Percentiles rank a stretch among this genome's conserved stretches.
Evolutionary conservation across 1,140 invertebrate genomes (phyloP).

Genomic region (Trinorchestia longiramus): DNA sequence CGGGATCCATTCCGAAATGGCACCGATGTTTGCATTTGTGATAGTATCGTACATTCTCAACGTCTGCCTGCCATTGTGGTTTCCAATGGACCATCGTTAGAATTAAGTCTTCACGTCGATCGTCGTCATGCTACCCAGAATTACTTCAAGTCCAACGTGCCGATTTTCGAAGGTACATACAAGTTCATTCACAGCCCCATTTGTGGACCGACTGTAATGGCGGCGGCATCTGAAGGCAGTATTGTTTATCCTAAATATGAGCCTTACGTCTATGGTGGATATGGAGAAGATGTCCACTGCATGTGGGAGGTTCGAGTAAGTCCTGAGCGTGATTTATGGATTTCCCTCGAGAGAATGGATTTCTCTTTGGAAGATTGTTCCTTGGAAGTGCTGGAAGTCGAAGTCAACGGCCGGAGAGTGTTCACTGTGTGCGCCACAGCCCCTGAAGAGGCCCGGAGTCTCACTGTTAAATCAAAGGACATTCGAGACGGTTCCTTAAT

Average conservation of each 20-base stretch:
- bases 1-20: constrained; percentile 65
- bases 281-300: constrained; percentile 83
- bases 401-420: constrained; percentile 59
- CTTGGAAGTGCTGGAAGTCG: constrained; percentile 63
- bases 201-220: constrained; percentile 84
- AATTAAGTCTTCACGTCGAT: constrained; percentile 84
- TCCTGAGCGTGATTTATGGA: constrained; percentile 83
- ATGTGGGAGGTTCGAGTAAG: constrained; percentile 87
- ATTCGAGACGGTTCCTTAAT: constrained; percentile 72
- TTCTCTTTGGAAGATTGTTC: constrained; percentile 74
- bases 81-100: constrained; percentile 81
- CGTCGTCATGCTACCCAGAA: constrained; percentile 83
- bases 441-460: constrained; percentile 69
- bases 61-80: constrained; percentile 73
- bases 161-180: constrained; percentile 86
- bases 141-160: constrained; percentile 86
- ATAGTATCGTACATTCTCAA: constrained; percentile 58
- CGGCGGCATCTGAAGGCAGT: constrained; percentile 83
- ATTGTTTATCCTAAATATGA: constrained; percentile 79
- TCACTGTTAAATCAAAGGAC: constrained; percentile 80
- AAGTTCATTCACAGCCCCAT: constrained; percentile 89
- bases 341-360: constrained; percentile 87
- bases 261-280: constrained; percentile 81
- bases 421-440: constrained; percentile 65
- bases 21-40: constrained; percentile 67